phyloP scores from a whole-genome alignment of 2,797 vertebrate genomes.

The Alectoris magna region DNA sequence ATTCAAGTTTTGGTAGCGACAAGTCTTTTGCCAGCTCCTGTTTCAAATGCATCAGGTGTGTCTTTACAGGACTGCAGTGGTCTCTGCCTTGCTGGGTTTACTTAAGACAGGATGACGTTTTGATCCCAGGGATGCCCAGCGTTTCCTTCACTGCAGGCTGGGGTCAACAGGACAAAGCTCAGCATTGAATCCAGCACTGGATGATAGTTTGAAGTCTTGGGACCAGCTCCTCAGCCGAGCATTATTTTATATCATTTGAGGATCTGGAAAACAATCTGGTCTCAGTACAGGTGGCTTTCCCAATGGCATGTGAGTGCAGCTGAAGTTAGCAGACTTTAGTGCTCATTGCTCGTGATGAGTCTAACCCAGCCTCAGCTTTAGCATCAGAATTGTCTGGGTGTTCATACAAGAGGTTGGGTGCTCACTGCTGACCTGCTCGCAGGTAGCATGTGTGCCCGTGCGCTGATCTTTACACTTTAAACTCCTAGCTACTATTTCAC shows the following conservation, averaged over 20 bases:
- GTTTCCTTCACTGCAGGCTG: background rate
- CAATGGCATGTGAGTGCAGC: background rate
- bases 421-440: background rate
- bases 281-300: background rate
- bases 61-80: constrained; percentile 25
- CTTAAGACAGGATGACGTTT: background rate
- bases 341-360: background rate
- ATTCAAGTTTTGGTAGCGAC: constrained; percentile 60
- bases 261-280: background rate
- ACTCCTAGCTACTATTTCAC: background rate
- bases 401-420: background rate
- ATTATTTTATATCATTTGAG: background rate
- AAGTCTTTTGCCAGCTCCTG: constrained; percentile 37
- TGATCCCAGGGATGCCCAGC: background rate
- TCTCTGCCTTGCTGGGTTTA: constrained; percentile 10
- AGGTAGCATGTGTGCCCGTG: background rate
- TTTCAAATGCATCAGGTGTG: constrained; percentile 35
- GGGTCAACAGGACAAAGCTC: background rate
- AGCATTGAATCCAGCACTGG: background rate
- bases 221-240: background rate
- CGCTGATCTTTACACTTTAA: background rate
- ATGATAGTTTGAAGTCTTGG: background rate
- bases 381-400: accelerated
- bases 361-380: background rate
- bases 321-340: background rate